Conservation (phyloP, 2,888 invertebrate genomes). For the Anthophora plumipes region DNA sequence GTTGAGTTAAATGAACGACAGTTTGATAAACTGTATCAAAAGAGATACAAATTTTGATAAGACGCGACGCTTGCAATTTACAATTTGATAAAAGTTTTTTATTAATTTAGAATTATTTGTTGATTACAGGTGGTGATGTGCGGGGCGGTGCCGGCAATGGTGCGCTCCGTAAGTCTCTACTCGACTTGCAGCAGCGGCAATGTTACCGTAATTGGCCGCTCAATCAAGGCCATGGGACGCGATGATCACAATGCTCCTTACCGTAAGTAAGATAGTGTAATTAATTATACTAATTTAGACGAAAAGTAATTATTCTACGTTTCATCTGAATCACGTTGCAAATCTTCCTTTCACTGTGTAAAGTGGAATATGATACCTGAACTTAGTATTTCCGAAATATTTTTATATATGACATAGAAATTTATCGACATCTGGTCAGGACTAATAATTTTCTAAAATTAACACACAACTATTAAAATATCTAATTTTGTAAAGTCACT, state of each 20-base stretch:
- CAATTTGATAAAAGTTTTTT: slow-evolving; percentile 23
- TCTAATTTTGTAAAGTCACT: no score
- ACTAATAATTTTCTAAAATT: no score
- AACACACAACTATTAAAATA: no score
- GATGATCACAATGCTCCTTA: slow-evolving; percentile 85
- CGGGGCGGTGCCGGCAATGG: slow-evolving; percentile 90
- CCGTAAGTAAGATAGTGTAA: slow-evolving; percentile 85
- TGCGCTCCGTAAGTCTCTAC: slow-evolving; percentile 89
- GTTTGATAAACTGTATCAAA: background rate
- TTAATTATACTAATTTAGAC: slow-evolving; percentile 8
- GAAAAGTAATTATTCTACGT: background rate
- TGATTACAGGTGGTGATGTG: slow-evolving; percentile 89
- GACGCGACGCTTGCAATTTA: background rate
- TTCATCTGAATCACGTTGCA: background rate
- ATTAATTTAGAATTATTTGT: slow-evolving; percentile 33
- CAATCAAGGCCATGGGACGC: slow-evolving; percentile 88
- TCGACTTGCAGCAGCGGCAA: slow-evolving; percentile 89
- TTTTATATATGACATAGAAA: no score
- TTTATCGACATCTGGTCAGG: no score
- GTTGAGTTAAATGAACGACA: no score
- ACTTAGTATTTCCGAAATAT: background rate
- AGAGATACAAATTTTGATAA: background rate
- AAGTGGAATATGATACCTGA: no score
- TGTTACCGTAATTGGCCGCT: slow-evolving; percentile 88
- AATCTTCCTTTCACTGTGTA: background rate